Conservation (phyloP, 2,113 vertebrate genomes). For the Cyprinodon brontotheroides region DNA sequence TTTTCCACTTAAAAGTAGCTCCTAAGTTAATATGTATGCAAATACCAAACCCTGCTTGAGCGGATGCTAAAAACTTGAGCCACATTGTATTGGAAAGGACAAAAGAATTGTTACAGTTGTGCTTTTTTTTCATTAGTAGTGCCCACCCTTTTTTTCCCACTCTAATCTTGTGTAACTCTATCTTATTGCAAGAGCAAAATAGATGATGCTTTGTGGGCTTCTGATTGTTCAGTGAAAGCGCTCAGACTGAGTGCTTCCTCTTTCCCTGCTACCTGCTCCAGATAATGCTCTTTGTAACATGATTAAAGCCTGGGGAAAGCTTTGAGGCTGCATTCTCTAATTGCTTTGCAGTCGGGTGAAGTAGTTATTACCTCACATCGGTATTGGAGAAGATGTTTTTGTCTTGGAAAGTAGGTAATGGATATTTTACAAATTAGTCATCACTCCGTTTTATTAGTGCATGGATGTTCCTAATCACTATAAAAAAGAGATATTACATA, state of each 20-base stretch:
- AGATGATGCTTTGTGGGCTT: conserved; percentile 12
- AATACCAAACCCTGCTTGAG: no score
- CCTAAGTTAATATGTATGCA: no score
- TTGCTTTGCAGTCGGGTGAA: conserved; percentile 12
- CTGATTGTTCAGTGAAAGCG: conserved; percentile 40
- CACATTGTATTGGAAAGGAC: conserved; percentile 12
- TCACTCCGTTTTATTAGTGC: neutral
- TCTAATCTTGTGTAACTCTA: conserved; percentile 64
- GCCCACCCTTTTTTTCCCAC: conserved; percentile 43
- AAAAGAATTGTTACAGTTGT: neutral
- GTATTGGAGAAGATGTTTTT: conserved; percentile 1
- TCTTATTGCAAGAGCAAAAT: conserved; percentile 16
- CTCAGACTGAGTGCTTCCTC: conserved; percentile 53
- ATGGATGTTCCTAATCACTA: neutral
- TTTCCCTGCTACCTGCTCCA: conserved; percentile 56
- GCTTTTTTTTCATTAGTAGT: conserved; percentile 46
- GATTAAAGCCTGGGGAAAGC: conserved; percentile 57
- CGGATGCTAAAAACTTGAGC: conserved; percentile 37
- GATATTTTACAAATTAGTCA: conserved; percentile 21
- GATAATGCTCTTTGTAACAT: conserved; percentile 56
- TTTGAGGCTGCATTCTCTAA: conserved; percentile 41
- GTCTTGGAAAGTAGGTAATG: conserved; percentile 3
- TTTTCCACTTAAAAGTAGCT: no score
- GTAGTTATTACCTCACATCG: conserved; percentile 30
- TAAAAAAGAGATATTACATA: neutral